A percentile compares a stretch with the other conserved stretches of the same genome.
These are phyloP conservation scores for Allobates femoralis DNA, from an alignment of 2,797 vertebrate genomes.

Conservation along the genomic window DNA sequence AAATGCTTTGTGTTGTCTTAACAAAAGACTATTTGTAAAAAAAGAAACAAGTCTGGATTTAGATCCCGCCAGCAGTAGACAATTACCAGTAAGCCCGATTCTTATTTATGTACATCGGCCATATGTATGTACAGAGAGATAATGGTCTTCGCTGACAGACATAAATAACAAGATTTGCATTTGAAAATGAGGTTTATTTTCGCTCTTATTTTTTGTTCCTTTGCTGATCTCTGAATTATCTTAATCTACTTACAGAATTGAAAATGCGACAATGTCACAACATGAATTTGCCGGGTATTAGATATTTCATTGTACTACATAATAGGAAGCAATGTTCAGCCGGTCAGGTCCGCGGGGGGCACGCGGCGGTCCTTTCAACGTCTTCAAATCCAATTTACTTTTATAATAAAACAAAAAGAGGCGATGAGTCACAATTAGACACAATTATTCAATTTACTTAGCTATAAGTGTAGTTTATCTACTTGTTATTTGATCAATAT, in stretches of 20 bases:
- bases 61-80: conserved; percentile 45
- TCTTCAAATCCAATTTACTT: conserved; percentile 56
- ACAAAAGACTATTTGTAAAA: conserved; percentile 30
- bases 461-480: no score
- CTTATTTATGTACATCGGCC: conserved; percentile 44
- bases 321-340: conserved; percentile 44
- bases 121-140: conserved; percentile 57
- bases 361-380: conserved; percentile 44
- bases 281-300: conserved; percentile 54
- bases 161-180: conserved; percentile 62
- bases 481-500: not conserved
- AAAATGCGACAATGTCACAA: conserved; percentile 58
- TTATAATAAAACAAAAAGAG: conserved; percentile 33
- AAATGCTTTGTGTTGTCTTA: conserved; percentile 33
- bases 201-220: conserved; percentile 41
- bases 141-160: conserved; percentile 46
- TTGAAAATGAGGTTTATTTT: conserved; percentile 60
- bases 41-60: conserved; percentile 37
- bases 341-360: conserved; percentile 48
- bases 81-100: conserved; percentile 36
- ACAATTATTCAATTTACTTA: conserved; percentile 31
- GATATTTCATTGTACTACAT: conserved; percentile 54
- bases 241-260: conserved; percentile 61
- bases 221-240: conserved; percentile 58
- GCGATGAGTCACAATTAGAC: conserved; percentile 17